Percentiles rank a stretch among this genome's conserved stretches.
phyloP scores from a whole-genome alignment of 2,113 vertebrate genomes.

The Lasiurus borealis region DNA sequence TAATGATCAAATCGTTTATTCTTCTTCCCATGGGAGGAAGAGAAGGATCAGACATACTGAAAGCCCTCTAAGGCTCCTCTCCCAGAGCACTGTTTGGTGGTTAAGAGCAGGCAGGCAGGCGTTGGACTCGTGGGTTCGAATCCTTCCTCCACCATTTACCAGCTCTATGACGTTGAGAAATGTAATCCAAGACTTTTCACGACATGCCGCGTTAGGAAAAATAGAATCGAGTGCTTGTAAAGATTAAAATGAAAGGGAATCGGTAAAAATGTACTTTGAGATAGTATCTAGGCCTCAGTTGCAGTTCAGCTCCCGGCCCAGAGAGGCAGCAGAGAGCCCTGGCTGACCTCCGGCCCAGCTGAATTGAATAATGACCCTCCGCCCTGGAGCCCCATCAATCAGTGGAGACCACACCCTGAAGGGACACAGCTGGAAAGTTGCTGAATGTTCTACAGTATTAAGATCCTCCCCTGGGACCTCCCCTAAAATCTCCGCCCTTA shows the following conservation, averaged over 20 bases:
- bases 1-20: background rate
- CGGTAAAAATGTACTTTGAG: background rate
- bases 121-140: background rate
- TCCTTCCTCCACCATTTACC: background rate
- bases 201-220: background rate
- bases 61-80: background rate
- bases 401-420: no score
- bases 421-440: no score
- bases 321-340: no score
- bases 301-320: no score
- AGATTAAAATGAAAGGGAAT: conserved; percentile 1
- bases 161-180: background rate
- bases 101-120: background rate
- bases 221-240: background rate
- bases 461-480: no score
- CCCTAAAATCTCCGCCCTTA: no score
- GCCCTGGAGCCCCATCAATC: no score
- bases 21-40: background rate
- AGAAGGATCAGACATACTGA: background rate
- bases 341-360: no score
- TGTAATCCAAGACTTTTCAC: background rate
- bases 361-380: no score
- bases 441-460: no score
- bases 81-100: background rate
- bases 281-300: no score